These are phyloP conservation scores for Spinus pinus DNA, from an alignment of 2,797 vertebrate species.

Conservation along the genomic window DNA sequence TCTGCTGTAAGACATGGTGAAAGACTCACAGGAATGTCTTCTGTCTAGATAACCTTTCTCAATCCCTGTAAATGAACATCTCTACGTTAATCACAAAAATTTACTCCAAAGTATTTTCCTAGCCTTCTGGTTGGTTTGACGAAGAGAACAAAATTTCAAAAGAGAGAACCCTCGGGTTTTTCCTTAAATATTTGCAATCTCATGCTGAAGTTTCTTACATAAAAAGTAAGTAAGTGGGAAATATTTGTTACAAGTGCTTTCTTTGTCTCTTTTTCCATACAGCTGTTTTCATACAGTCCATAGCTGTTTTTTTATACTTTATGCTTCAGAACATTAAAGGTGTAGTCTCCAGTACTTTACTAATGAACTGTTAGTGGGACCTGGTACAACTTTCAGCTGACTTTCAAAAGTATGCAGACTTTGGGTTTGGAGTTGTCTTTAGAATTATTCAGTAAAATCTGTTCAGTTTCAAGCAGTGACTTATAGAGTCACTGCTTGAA, in stretches of 20 bases:
- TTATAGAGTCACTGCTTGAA: too few species aligned
- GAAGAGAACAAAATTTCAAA: neutral
- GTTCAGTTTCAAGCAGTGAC: neutral
- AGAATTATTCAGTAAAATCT: neutral
- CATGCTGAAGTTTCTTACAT: neutral
- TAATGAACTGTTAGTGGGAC: neutral
- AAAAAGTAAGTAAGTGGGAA: neutral
- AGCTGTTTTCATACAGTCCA: neutral
- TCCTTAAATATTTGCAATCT: neutral
- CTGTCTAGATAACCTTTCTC: neutral
- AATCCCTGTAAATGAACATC: fast-evolving
- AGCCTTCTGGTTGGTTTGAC: neutral
- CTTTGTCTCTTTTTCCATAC: neutral
- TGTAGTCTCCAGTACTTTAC: neutral
- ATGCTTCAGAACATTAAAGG: neutral
- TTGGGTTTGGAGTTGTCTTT: neutral
- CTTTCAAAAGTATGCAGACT: neutral
- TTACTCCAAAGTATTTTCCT: neutral
- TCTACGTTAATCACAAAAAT: neutral
- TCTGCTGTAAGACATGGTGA: neutral
- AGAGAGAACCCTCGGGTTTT: neutral
- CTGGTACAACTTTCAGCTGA: neutral
- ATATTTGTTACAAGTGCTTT: neutral
- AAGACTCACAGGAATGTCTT: neutral
- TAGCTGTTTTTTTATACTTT: neutral